phyloP scores from a whole-genome alignment of 2,113 vertebrate genomes.

The Madoqua kirkii region DNA sequence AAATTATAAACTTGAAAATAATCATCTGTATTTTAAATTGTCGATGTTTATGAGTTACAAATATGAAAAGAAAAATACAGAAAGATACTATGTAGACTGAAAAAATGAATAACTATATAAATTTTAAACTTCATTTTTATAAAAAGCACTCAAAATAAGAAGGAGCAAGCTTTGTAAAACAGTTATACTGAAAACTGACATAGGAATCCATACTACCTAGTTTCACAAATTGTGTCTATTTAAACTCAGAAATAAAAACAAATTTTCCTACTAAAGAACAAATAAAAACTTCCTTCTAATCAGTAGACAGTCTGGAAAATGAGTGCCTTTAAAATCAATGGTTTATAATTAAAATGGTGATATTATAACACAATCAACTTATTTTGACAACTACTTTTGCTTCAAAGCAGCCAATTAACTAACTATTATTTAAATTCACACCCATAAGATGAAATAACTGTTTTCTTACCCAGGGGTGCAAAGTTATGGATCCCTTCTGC shows the following conservation, averaged over 20 bases:
- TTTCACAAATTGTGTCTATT: not conserved
- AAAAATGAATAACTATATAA: not conserved
- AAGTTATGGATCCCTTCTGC: slow-evolving; percentile 99
- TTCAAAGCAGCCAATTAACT: not conserved
- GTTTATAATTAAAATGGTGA: not conserved
- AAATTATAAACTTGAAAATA: not conserved
- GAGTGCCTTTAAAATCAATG: not conserved
- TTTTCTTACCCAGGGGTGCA: slow-evolving; percentile 90
- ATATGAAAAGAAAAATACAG: not conserved
- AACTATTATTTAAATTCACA: not conserved
- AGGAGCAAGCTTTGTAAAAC: not conserved
- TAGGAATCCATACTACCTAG: not conserved
- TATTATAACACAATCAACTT: not conserved
- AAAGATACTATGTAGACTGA: not conserved
- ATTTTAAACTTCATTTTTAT: not conserved
- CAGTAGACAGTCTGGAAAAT: not conserved
- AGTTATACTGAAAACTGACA: not conserved
- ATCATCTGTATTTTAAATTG: not conserved
- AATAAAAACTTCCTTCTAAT: not conserved
- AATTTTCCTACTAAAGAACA: not conserved
- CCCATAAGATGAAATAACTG: not conserved
- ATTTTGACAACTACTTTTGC: not conserved
- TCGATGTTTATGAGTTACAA: not conserved
- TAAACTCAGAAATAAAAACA: slow-evolving; percentile 6
- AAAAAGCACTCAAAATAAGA: not conserved